These are phyloP conservation scores for Armadillidium nasatum DNA, from an alignment of 1,140 invertebrate genomes.

Conservation along the genomic window DNA sequence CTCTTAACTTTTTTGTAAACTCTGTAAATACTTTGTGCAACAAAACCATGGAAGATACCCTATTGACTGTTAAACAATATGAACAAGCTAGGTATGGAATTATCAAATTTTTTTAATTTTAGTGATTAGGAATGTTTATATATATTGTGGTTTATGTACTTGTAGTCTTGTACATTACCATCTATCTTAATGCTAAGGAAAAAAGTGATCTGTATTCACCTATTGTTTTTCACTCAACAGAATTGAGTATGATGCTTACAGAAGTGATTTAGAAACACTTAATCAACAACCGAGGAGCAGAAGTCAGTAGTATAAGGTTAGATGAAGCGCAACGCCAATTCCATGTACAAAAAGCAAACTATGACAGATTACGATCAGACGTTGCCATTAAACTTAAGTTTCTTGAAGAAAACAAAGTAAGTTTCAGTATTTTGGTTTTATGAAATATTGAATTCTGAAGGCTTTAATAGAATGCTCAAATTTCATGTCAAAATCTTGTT, in stretches of 20 bases:
- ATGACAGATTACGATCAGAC: conserved; percentile 85
- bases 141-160: too few species aligned
- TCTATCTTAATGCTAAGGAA: background rate
- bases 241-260: conserved; percentile 95
- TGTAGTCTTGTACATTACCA: too few species aligned
- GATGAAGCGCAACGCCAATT: conserved; percentile 78
- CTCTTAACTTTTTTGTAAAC: conserved; percentile 92
- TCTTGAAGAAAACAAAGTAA: conserved; percentile 91
- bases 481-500: background rate
- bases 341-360: conserved; percentile 77
- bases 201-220: background rate
- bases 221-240: conserved; percentile 53
- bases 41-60: conserved; percentile 94
- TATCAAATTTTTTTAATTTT: too few species aligned
- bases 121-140: too few species aligned
- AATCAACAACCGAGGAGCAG: conserved; percentile 61
- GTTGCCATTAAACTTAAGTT: conserved; percentile 93
- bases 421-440: conserved; percentile 33
- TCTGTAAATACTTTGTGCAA: conserved; percentile 91
- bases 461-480: background rate
- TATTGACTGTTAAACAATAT: conserved; percentile 87
- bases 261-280: conserved; percentile 78
- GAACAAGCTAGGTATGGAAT: conserved; percentile 72
- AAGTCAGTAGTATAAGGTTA: conserved; percentile 57
- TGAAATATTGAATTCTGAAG: background rate